Evolutionary conservation across 2,797 vertebrate genomes (phyloP).

Genomic region (Spinus olivaceus): DNA sequence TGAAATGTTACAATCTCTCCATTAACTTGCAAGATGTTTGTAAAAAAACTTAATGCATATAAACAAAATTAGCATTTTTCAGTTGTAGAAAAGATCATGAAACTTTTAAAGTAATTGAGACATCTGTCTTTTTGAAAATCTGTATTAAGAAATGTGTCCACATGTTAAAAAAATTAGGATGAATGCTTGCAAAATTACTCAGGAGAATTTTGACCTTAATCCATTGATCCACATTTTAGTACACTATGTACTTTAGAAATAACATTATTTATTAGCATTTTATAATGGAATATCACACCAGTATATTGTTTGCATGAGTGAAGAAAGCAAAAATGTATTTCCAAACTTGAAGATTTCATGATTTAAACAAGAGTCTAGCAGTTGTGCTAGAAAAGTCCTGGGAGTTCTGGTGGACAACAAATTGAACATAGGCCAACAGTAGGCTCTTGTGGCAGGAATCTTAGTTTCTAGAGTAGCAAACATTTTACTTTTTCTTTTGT

Average conservation of each 20-base stretch:
- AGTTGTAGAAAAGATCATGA: slow-evolving; percentile 18
- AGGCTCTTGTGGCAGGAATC: background rate
- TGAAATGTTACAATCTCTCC: background rate
- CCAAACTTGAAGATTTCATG: background rate
- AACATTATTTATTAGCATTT: background rate
- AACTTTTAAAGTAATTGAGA: background rate
- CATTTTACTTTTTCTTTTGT: background rate
- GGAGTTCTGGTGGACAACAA: background rate
- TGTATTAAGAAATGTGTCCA: background rate
- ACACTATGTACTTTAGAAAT: background rate
- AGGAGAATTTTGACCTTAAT: slow-evolving; percentile 29
- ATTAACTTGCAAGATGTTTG: slow-evolving; percentile 39
- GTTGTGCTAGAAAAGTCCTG: background rate
- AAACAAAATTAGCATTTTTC: slow-evolving; percentile 34
- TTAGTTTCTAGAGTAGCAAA: background rate
- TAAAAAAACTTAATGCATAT: slow-evolving; percentile 44
- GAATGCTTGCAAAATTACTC: slow-evolving; percentile 9
- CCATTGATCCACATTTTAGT: background rate
- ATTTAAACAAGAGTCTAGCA: background rate
- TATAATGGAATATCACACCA: background rate
- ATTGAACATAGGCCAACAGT: background rate
- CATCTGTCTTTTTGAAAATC: background rate
- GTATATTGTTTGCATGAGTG: background rate
- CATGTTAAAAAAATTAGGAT: slow-evolving; percentile 36
- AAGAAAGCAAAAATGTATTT: background rate